phyloP scores from a whole-genome alignment of 2,113 vertebrate species.

The Stercorarius parasiticus region DNA sequence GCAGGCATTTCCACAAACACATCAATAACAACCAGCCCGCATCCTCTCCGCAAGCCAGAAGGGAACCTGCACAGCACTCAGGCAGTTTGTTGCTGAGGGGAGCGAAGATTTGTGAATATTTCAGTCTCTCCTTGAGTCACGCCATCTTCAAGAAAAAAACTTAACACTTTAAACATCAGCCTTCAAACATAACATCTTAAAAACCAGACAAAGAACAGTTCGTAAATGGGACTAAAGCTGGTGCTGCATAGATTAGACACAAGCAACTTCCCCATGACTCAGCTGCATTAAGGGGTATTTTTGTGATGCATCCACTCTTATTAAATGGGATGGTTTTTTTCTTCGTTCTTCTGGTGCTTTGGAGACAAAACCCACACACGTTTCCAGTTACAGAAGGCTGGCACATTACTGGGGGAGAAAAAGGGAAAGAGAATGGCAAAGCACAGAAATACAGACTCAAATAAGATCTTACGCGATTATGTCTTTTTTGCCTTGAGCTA shows the following conservation, averaged over 20 bases:
- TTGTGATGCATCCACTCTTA: not conserved
- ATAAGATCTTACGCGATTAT: not conserved
- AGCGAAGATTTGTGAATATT: not conserved
- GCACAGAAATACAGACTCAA: not conserved
- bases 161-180: not conserved
- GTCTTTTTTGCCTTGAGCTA: not conserved
- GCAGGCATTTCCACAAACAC: not conserved
- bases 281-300: not conserved
- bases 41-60: not conserved
- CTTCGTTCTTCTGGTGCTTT: not conserved
- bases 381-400: not conserved
- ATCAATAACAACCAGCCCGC: accelerated
- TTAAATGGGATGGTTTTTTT: not conserved
- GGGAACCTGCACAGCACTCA: not conserved
- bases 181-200: not conserved
- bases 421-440: not conserved
- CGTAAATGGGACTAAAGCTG: not conserved
- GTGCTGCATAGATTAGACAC: not conserved
- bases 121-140: not conserved
- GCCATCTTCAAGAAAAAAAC: not conserved
- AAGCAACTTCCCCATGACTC: not conserved
- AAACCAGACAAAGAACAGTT: not conserved
- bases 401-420: not conserved
- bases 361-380: not conserved
- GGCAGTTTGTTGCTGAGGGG: not conserved